Base-by-base conservation (phyloP, 92 coral and sea anemone genomes). In the Hydrozoanthus gracilis region DNA sequence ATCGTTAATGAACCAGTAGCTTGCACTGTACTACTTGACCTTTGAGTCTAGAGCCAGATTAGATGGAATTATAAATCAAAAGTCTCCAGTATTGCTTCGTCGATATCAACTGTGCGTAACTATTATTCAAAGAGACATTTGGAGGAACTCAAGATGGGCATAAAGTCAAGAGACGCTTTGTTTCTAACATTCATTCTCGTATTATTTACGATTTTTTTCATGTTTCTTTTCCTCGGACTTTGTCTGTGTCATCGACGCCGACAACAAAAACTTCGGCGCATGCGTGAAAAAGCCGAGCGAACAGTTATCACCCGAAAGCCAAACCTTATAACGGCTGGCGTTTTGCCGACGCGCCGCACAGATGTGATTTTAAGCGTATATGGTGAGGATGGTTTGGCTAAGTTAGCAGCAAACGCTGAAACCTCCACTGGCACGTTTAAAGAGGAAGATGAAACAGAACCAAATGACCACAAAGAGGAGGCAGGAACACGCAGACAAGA, bases 291-390 rank as follows among this genome's bases (percentile, higher is more conserved):
- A 70, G 85, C 85, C 9, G 85, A 51, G 8, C 74, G 85, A 7
- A 80, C 85, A 35, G 69, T 50, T 6, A 35, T 80, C 17, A 80
- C 85, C 39, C 73, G 7, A 10, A 80, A 65, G 46, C 85, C 74
- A 6, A 80, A 50, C 9, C 74, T 80, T 1, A 46, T 80, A 52
- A 80, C 74, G 62, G 61, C 8, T 4, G 85, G 85, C 61, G 85
- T 80, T 7, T 46, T 80, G 18, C 85, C 85, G 10, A 60, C 69
- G 3, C 74, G 85, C 20, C 85, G 85, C 62, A 80, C 85, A 49
- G 85, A 80, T 65, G 85, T 80, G 12, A 80, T 80, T 65, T 80
- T 80, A 50, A 80, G 85, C 44, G 85, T 80, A 64, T 80, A 80
- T 51, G 85, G 85, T 16, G 85, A 80, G 6, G 85, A 65, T 0